Evolutionary conservation across 2,797 vertebrate species (phyloP).

Genomic region (Alca torda): DNA sequence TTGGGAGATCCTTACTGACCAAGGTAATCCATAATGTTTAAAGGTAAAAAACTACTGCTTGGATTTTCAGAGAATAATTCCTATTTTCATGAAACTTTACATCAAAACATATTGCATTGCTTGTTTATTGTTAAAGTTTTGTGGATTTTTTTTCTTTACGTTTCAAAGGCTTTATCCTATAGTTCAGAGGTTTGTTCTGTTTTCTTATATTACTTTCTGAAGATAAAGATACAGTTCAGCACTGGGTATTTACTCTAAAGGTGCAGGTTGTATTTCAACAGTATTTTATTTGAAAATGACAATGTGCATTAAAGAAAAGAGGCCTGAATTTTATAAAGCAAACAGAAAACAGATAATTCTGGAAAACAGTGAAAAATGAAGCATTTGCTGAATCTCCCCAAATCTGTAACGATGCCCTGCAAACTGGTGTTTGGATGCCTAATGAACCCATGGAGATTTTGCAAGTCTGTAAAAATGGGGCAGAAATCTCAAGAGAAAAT

Average conservation of each 20-base stretch:
- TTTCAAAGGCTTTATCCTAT: background rate
- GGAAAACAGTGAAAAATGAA: background rate
- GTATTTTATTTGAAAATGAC: background rate
- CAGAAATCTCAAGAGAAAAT: background rate
- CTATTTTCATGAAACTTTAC: background rate
- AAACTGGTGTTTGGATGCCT: background rate
- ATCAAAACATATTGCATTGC: background rate
- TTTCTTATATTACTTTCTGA: background rate
- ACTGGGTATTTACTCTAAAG: background rate
- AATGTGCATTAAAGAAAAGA: background rate
- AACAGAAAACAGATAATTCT: background rate
- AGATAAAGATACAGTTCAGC: background rate
- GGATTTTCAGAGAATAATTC: background rate
- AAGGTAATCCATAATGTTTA: background rate
- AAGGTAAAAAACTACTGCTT: background rate
- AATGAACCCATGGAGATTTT: background rate
- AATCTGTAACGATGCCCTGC: background rate
- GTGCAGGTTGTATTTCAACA: background rate
- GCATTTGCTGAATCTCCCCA: background rate
- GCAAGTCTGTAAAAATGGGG: background rate
- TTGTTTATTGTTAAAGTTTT: background rate
- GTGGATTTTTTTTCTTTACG: background rate
- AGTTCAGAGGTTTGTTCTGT: background rate
- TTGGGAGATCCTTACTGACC: background rate
- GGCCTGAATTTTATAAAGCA: background rate